phyloP scores from a whole-genome alignment of 2,888 invertebrate species.

The Pherbina coryleti region DNA sequence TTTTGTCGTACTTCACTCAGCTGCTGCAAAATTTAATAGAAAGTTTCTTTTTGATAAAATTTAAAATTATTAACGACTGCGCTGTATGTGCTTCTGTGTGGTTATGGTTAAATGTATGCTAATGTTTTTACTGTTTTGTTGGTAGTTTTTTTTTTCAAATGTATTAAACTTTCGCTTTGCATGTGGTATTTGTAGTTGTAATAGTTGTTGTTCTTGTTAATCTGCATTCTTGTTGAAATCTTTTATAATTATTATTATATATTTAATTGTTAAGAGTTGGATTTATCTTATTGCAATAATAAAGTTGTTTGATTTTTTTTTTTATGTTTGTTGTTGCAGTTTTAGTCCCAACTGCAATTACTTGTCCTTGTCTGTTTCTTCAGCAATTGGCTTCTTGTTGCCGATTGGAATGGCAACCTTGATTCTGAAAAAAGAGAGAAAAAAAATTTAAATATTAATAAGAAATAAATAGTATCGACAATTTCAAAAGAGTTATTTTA shows the following conservation, averaged over 20 bases:
- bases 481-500: no score
- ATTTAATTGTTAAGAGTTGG: conserved; percentile 40
- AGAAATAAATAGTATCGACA: no score
- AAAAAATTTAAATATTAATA: conserved; percentile 46
- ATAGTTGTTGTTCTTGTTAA: conserved; percentile 37
- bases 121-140: conserved; percentile 31
- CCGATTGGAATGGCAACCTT: conserved; percentile 90
- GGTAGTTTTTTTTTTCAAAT: conserved; percentile 38
- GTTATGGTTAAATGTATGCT: conserved; percentile 36
- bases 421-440: conserved; percentile 74
- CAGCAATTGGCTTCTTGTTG: conserved; percentile 80
- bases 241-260: conserved; percentile 16
- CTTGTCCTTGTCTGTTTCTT: conserved; percentile 85
- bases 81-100: neutral
- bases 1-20: neutral
- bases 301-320: conserved; percentile 53
- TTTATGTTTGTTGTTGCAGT: conserved; percentile 49
- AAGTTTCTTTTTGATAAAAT: neutral
- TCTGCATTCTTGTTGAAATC: conserved; percentile 33
- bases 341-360: conserved; percentile 69
- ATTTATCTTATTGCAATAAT: conserved; percentile 53
- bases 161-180: conserved; percentile 33
- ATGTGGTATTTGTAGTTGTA: conserved; percentile 39
- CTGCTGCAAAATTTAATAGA: neutral
- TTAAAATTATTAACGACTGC: neutral